A percentile compares a stretch with the other conserved stretches of the same genome.
Conservation (phyloP, 1,140 invertebrate species). For the Calliopsis andreniformis region DNA sequence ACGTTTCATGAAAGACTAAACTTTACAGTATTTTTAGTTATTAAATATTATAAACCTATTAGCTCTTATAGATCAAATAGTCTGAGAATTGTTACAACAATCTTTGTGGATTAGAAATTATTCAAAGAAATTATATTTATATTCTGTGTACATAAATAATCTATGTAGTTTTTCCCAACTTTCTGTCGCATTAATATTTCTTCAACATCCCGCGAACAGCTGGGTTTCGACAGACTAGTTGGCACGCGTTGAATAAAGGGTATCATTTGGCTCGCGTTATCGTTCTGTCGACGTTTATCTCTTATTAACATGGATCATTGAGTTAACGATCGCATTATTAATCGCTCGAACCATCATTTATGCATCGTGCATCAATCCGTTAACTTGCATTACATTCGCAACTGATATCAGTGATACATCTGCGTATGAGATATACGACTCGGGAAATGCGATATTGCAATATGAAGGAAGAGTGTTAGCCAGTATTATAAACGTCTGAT, state of each 20-base stretch:
- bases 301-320: constrained; percentile 64
- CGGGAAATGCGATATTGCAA: constrained; percentile 1
- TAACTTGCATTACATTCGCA: constrained; percentile 26
- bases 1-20: too few species aligned
- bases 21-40: too few species aligned
- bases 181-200: background rate
- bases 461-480: background rate
- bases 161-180: background rate
- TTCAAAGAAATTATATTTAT: too few species aligned
- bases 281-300: constrained; percentile 57
- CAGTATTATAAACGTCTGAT: background rate
- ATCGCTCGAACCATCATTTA: constrained; percentile 56
- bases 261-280: constrained; percentile 47
- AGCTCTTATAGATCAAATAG: too few species aligned
- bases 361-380: constrained; percentile 53
- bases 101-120: too few species aligned
- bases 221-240: background rate
- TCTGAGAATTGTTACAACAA: too few species aligned
- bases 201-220: constrained; percentile 5
- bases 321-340: constrained; percentile 55
- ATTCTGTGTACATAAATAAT: too few species aligned
- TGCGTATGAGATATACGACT: background rate
- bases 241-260: constrained; percentile 2
- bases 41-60: too few species aligned
- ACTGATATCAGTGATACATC: constrained; percentile 23